These are phyloP conservation scores for Sepioteuthis lessoniana DNA, from an alignment of 2,888 invertebrate genomes.

Conservation along the genomic window DNA sequence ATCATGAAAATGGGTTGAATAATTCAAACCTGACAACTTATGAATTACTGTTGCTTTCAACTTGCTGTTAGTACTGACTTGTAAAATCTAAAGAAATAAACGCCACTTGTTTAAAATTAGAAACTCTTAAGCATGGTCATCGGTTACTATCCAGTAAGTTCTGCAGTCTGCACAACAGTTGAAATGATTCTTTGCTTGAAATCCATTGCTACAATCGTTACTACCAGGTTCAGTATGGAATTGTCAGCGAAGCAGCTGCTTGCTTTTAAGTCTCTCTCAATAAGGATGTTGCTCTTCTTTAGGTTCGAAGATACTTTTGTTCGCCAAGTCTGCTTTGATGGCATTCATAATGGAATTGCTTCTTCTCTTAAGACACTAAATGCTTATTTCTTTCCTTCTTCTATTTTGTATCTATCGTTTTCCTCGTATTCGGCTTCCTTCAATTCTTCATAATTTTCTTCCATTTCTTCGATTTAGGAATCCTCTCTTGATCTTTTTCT, in stretches of 20 bases:
- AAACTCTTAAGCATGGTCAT: not conserved
- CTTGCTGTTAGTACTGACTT: too few relatives aligned
- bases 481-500: too few relatives aligned
- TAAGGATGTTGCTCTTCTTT: not conserved
- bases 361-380: not conserved
- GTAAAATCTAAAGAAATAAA: too few relatives aligned
- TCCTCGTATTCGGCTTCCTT: not conserved
- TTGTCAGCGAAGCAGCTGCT: conserved; percentile 2
- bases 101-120: not conserved
- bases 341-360: not conserved
- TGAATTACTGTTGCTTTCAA: too few relatives aligned
- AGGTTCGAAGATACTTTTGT: not conserved
- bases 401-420: not conserved
- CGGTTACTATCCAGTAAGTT: too few relatives aligned
- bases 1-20: too few relatives aligned
- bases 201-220: not conserved
- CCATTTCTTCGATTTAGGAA: too few relatives aligned
- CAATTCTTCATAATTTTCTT: too few relatives aligned
- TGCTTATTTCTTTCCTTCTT: not conserved
- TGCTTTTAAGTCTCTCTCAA: not conserved
- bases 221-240: not conserved
- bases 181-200: too few relatives aligned
- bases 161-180: too few relatives aligned
- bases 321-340: not conserved
- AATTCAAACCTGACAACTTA: too few relatives aligned